Conservation (phyloP, 2,888 invertebrate genomes). For the Chironomus tentans region DNA sequence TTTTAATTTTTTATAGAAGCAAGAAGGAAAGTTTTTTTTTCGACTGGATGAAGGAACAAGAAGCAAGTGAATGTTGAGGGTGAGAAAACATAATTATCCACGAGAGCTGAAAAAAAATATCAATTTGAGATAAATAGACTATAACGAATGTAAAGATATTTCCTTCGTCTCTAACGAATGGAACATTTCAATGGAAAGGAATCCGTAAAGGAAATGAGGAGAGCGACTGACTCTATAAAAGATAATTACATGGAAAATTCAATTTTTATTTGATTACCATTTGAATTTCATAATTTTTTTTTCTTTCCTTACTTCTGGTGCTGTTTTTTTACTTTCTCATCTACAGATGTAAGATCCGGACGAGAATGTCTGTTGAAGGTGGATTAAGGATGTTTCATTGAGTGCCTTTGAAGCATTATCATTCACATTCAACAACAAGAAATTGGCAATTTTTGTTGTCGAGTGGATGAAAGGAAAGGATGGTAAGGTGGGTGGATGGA, state of each 20-base stretch:
- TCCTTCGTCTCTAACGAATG: background rate
- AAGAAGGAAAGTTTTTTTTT: background rate
- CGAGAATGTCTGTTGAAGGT: background rate
- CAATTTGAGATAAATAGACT: constrained; percentile 26
- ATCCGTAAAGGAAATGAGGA: background rate
- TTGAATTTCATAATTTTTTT: background rate
- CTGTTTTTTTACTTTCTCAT: too few relatives aligned
- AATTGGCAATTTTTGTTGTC: too few relatives aligned
- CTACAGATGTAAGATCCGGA: too few relatives aligned
- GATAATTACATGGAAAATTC: constrained; percentile 25
- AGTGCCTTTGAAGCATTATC: background rate
- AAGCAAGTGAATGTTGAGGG: background rate
- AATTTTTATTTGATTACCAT: constrained; percentile 21
- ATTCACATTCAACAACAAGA: too few relatives aligned
- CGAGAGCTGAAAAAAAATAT: constrained; percentile 5
- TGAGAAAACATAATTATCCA: background rate
- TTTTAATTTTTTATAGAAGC: constrained; percentile 19
- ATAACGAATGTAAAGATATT: constrained; percentile 7
- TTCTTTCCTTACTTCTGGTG: background rate
- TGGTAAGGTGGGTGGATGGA: too few relatives aligned
- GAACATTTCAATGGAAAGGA: background rate
- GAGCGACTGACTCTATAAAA: background rate
- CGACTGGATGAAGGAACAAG: background rate
- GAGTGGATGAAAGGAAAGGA: background rate
- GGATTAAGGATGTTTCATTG: background rate